These are phyloP conservation scores for Lepidocolaptes lacrymiger DNA, from an alignment of 2,797 vertebrate genomes.

Conservation along the genomic window DNA sequence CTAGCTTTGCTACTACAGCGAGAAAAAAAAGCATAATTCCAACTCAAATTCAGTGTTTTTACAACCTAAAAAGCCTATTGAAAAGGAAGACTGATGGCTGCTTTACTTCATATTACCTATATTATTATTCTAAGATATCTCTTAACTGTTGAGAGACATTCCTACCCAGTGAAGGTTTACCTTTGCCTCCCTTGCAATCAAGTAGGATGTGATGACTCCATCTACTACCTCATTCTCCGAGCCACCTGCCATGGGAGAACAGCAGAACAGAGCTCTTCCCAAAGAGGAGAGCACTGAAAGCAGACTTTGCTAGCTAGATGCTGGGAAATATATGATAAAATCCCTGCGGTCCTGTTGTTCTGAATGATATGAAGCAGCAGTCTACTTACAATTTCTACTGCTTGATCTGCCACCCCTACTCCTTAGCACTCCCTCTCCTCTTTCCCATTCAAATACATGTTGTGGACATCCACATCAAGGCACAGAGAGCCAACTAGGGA, in stretches of 20 bases:
- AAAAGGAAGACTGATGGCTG: background rate
- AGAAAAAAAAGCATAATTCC: background rate
- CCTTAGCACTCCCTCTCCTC: background rate
- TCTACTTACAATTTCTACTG: background rate
- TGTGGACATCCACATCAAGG: background rate
- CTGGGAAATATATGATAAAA: background rate
- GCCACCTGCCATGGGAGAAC: background rate
- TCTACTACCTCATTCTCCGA: background rate
- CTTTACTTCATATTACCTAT: background rate
- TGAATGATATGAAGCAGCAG: background rate
- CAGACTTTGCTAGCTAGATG: background rate
- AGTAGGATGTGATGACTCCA: background rate
- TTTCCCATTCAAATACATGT: background rate
- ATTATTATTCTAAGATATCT: background rate
- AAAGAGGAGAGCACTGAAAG: background rate
- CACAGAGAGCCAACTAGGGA: background rate
- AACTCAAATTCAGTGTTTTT: background rate
- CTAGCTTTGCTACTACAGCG: background rate
- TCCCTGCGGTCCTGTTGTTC: background rate
- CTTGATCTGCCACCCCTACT: background rate
- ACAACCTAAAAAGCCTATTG: background rate
- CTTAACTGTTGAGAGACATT: background rate
- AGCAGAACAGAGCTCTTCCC: background rate
- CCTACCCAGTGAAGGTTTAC: background rate
- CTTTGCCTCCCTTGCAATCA: background rate